Evolutionary conservation across 2,113 vertebrate species (phyloP).

Genomic region (Passer montanus): DNA sequence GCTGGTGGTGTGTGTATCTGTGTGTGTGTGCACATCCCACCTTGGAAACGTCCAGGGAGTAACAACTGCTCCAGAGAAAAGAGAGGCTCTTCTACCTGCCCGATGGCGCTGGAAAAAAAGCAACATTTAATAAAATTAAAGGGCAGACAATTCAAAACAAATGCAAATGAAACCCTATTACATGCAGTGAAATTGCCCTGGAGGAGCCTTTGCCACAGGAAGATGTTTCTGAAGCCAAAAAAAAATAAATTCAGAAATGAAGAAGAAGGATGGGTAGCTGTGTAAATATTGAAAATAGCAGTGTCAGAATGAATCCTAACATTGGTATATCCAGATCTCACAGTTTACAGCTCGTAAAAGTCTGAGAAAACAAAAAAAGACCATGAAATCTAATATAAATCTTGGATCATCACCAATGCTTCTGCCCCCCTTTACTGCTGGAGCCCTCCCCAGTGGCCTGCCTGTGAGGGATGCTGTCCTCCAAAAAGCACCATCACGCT

Average conservation of each 20-base stretch:
- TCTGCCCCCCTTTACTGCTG: not conserved
- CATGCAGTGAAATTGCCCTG: not conserved
- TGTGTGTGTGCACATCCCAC: not conserved
- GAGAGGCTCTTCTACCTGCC: not conserved
- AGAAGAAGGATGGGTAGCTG: not conserved
- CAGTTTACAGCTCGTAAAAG: not conserved
- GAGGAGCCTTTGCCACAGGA: not conserved
- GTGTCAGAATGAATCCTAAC: not conserved
- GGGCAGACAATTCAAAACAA: not conserved
- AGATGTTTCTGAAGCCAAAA: not conserved
- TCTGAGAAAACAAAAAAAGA: not conserved
- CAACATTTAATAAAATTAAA: not conserved
- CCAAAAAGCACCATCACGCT: not conserved
- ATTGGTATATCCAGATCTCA: not conserved
- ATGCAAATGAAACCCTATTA: not conserved
- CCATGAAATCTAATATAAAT: not conserved
- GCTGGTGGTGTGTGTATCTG: not conserved
- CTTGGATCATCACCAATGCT: not conserved
- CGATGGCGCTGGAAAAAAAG: not conserved
- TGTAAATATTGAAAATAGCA: not conserved
- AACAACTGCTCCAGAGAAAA: not conserved
- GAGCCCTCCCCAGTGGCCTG: not conserved
- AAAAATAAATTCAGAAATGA: not conserved
- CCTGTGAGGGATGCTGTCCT: not conserved
- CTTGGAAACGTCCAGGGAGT: not conserved